Evolutionary conservation across 2,888 invertebrate genomes (phyloP), one percentile per base, ranked within the genome.

Genomic region (Tinea pellionella): DNA sequence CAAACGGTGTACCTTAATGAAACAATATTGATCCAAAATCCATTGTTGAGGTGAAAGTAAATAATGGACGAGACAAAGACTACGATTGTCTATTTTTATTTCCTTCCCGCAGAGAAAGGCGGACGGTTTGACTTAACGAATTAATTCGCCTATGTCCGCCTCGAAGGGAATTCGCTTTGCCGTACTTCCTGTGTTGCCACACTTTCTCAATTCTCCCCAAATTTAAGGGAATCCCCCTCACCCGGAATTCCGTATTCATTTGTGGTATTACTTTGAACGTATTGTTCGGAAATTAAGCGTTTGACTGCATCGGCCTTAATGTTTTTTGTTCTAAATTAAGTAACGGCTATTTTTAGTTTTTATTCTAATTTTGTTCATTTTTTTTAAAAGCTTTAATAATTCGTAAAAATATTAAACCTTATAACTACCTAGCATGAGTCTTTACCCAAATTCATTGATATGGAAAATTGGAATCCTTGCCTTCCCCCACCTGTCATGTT

Each of bases 211-310:
- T 66, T 65, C 57, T 57, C 32, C 32, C 57, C 13, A 30, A 67
- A 66, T 66, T 65, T 71, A 71, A 63, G 64, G 70, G 70, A 63
- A 71, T 65, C 66, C 73, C 67, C 80, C 76, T 71, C 66, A n/a
- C 30, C 70, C 73, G 77, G 79, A 79, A 79, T 78, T 78, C 74
- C 72, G 75, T 75, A 78, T 82, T 81, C 81, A 78, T 82, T 80
- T 80, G 79, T 70, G 80, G 81, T 71, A 77, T 80, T 80, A 76
- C 77, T 82, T 82, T 81, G 81, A 78, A 70, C 75, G 77, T 75
- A 78, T 80, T 81, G 80, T 82, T 69, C 72, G 70, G 64, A 75
- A 80, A 78, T 77, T 74, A 77, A 76, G 72, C 73, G 74, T 75
- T 73, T 71, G 37, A 78, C 15, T 47, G 13, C 53, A 53, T 24